A percentile compares a stretch with the other conserved stretches of the same genome.
phyloP scores from a whole-genome alignment of 35 echinoderm and acorn worm genomes.

The Amphiura filiformis region DNA sequence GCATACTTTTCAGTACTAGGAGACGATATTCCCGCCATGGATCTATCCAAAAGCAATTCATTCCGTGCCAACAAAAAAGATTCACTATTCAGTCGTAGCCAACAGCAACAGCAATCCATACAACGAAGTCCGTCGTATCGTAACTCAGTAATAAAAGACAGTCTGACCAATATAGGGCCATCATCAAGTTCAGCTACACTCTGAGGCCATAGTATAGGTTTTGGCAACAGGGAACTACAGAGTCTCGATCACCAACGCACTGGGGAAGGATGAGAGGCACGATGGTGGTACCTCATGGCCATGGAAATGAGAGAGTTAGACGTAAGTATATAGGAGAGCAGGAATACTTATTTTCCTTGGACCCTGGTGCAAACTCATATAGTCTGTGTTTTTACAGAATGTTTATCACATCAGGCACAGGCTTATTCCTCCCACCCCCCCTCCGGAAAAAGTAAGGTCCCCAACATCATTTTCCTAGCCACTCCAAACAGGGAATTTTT shows the following conservation, averaged over 20 bases:
- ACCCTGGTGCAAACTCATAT: background rate
- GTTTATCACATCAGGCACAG: no score
- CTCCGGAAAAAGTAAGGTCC: no score
- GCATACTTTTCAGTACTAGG: background rate
- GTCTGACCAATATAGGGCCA: slow-evolving; percentile 15
- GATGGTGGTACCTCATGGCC: slow-evolving; percentile 14
- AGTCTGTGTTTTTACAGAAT: no score
- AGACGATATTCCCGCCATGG: slow-evolving; percentile 9
- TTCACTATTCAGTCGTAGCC: slow-evolving; percentile 20
- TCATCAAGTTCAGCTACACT: slow-evolving; percentile 32
- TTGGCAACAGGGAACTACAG: slow-evolving; percentile 17
- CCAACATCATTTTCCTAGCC: no score
- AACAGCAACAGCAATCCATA: background rate
- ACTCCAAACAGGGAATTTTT: no score
- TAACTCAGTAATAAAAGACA: background rate
- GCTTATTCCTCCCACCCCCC: no score
- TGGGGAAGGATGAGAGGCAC: slow-evolving; percentile 27
- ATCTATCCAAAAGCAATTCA: slow-evolving; percentile 28
- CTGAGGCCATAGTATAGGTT: slow-evolving; percentile 48
- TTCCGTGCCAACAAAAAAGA: slow-evolving; percentile 39
- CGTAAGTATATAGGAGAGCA: slow-evolving; percentile 3
- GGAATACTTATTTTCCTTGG: background rate
- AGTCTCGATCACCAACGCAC: slow-evolving; percentile 9
- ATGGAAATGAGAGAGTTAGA: slow-evolving; percentile 38
- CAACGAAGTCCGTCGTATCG: slow-evolving; percentile 21